Base-by-base conservation (phyloP, 2,113 vertebrate genomes). In the Phoxinus phoxinus region DNA sequence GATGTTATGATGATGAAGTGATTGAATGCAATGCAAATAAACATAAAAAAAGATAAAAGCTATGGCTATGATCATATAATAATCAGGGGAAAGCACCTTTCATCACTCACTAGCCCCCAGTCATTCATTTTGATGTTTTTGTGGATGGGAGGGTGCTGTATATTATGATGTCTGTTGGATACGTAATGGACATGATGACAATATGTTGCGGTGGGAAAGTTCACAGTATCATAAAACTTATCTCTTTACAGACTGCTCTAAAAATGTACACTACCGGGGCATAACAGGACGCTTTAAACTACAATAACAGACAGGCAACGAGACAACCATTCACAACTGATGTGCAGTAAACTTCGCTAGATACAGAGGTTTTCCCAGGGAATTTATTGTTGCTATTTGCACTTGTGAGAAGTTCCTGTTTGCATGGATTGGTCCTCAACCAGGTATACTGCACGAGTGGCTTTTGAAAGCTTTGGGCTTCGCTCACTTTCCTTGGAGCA, bases 11-110 rank as follows among this genome's bases (percentile, higher is more conserved):
- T 82, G 80, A 69, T 82, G 63, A 82, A 69, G 44, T 23, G 27
- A 82, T 19, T 82, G 27, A 53, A 82, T 53, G 80, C 2, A 32
- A 53, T 1, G 27, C 44, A 35, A 82, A 53, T 35, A 69, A 69
- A 82, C 80, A 82, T 77, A 32, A 65, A 51, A 27, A 53, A 82
- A 65, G 59, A 81, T 81, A 65, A 69, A 81, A 81, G 61, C 44
- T 23, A 8, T 69, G 80, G 17, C 21, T 11, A 2, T 63, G 63
- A 69, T 82, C 30, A 69, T 35, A n/a, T 32, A 32, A 82, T 82
- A 30, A 81, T 13, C 9, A 10, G 51, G 35, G 37, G 65, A 51
- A 27, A 46, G 25, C 80, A 82, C 25, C 63, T 82, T 69, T 82
- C 63, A 51, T 69, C 63, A 53, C 3, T 21, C 32, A 32, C 19